phyloP scores from a whole-genome alignment of 2,113 vertebrate species.

The Aldabrachelys gigantea region DNA sequence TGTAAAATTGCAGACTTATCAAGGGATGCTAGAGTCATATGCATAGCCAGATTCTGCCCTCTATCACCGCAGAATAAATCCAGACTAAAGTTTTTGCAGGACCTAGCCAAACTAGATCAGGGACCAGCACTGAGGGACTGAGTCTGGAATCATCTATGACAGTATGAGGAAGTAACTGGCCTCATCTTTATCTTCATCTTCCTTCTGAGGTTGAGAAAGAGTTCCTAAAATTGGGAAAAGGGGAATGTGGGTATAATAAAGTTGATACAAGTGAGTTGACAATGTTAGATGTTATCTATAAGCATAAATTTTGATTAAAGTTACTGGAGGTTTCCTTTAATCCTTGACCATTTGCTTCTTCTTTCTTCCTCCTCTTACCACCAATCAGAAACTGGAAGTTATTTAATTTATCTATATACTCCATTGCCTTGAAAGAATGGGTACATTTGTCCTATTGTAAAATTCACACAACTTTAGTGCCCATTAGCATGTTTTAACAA shows the following conservation, averaged over 20 bases:
- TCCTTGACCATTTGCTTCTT: background rate
- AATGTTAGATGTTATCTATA: background rate
- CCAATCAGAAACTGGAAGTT: background rate
- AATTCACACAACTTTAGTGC: background rate
- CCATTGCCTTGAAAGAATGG: background rate
- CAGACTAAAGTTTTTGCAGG: background rate
- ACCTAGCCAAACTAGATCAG: background rate
- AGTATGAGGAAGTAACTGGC: background rate
- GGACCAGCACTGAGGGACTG: background rate
- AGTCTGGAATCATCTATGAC: rapidly evolving
- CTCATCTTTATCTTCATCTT: background rate
- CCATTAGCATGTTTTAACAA: background rate
- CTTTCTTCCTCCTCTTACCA: background rate
- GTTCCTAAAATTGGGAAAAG: background rate
- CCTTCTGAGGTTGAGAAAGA: background rate
- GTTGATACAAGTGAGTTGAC: background rate
- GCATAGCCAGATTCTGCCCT: background rate
- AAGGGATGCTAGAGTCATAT: background rate
- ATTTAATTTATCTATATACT: background rate
- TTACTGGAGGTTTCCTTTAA: background rate
- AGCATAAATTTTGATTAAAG: background rate
- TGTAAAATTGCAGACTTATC: background rate
- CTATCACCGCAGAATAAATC: background rate
- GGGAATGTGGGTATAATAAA: background rate
- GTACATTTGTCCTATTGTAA: background rate